A percentile compares a stretch with the other conserved stretches of the same genome.
Evolutionary conservation across 2,888 invertebrate species (phyloP).

Genomic region (Zaprionus bogoriensis): DNA sequence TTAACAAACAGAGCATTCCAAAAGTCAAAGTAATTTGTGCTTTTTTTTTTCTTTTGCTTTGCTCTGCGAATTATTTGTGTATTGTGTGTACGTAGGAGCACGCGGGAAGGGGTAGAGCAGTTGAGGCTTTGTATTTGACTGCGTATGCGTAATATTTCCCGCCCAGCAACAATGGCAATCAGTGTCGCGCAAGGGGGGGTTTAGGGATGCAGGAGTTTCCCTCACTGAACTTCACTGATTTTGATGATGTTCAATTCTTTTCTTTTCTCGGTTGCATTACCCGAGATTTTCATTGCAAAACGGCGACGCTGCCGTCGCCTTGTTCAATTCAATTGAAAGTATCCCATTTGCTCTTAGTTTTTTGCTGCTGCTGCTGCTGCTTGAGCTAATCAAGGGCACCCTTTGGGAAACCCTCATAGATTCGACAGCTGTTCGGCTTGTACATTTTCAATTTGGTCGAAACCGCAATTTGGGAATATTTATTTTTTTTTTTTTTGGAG

Average conservation of each 20-base stretch:
- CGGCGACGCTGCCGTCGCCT: constrained; percentile 4
- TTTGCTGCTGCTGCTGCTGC: constrained; percentile 16
- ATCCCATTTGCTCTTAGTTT: constrained; percentile 18
- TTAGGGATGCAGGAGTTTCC: background rate
- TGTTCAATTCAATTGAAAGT: constrained; percentile 53
- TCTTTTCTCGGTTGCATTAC: background rate
- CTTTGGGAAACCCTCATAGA: constrained; percentile 8
- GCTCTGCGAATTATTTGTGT: constrained; percentile 47
- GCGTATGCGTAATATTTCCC: constrained; percentile 57
- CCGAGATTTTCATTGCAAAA: constrained; percentile 23
- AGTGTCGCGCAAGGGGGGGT: constrained; percentile 8
- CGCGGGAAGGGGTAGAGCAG: background rate
- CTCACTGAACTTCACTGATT: constrained; percentile 37
- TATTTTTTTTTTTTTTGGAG: background rate
- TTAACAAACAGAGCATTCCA: constrained; percentile 58
- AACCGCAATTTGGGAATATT: constrained; percentile 31
- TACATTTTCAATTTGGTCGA: constrained; percentile 50
- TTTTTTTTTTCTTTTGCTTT: constrained; percentile 15
- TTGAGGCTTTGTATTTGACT: constrained; percentile 26
- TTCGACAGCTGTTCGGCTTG: constrained; percentile 46
- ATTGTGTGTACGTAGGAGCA: constrained; percentile 29
- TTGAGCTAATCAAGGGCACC: constrained; percentile 48
- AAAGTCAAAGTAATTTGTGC: constrained; percentile 59
- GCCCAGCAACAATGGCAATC: constrained; percentile 48
- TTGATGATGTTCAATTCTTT: constrained; percentile 43